Conservation (phyloP, 2,888 invertebrate genomes). For the Poecilobothrus nobilitatus region DNA sequence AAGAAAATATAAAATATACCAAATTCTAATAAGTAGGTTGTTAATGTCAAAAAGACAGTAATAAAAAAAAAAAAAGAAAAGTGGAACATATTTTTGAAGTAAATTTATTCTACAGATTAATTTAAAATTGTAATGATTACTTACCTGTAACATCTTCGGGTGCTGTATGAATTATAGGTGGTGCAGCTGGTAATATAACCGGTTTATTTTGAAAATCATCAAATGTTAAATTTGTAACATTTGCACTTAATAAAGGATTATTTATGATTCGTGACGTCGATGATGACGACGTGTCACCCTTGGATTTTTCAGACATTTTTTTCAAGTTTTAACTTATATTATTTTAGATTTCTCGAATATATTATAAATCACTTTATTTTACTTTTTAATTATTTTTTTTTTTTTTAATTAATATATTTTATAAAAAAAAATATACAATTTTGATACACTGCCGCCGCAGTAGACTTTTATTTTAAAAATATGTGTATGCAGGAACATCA, state of each 20-base stretch:
- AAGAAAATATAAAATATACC: no score
- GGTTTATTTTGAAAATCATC: constrained; percentile 67
- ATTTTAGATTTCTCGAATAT: no score
- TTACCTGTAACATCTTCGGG: constrained; percentile 9
- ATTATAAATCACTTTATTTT: no score
- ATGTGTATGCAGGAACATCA: no score
- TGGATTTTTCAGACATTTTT: constrained; percentile 40
- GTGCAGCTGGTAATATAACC: constrained; percentile 58
- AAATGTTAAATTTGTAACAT: constrained; percentile 61
- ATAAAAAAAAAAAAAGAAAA: no score
- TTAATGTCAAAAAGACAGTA: no score
- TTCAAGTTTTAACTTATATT: not conserved
- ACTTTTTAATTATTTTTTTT: not conserved
- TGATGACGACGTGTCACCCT: constrained; percentile 42
- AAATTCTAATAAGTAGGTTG: no score
- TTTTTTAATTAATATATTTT: not conserved
- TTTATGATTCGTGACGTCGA: constrained; percentile 40
- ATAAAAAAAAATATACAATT: not conserved
- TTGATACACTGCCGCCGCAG: no score
- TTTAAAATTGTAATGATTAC: not conserved
- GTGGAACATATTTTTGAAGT: no score
- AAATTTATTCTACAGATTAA: no score
- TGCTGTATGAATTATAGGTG: constrained; percentile 34
- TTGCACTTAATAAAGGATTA: constrained; percentile 65
- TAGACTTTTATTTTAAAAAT: not conserved